These are phyloP conservation scores for Mythimna impura DNA, from an alignment of 2,888 invertebrate species.

Conservation along the genomic window DNA sequence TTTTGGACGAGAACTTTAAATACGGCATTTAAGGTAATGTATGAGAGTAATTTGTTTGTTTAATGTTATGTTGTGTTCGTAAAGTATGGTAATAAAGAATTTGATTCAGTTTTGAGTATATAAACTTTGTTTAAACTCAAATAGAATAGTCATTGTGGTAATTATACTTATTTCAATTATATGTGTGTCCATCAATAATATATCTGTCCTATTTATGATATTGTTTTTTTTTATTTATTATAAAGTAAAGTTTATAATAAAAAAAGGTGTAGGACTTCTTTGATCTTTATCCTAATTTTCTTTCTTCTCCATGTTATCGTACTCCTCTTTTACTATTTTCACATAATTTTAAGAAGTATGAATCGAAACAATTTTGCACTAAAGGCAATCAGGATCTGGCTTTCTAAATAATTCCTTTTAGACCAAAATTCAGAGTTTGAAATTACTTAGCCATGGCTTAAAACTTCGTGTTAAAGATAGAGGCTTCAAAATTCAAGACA, in stretches of 20 bases:
- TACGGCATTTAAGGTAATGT: constrained; percentile 50
- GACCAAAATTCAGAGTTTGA: background rate
- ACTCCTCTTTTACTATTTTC: background rate
- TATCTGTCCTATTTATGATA: too few relatives aligned
- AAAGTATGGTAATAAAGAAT: constrained; percentile 14
- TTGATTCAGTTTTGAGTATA: background rate
- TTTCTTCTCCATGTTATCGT: too few relatives aligned
- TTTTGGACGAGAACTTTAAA: constrained; percentile 58
- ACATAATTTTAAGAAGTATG: too few relatives aligned
- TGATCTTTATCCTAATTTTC: too few relatives aligned
- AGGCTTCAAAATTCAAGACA: constrained; percentile 28
- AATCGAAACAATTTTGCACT: too few relatives aligned
- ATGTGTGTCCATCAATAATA: too few relatives aligned
- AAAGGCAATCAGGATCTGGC: background rate
- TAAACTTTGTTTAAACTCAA: too few relatives aligned
- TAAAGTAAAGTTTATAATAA: too few relatives aligned
- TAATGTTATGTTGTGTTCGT: constrained; percentile 30
- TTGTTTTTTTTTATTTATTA: too few relatives aligned
- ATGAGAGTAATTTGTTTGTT: constrained; percentile 51
- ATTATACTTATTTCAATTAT: too few relatives aligned
- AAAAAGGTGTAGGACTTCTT: too few relatives aligned
- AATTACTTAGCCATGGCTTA: background rate
- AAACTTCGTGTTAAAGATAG: background rate
- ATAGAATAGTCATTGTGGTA: too few relatives aligned
- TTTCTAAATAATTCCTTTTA: background rate